Evolutionary conservation across 2,797 vertebrate genomes (phyloP).

Genomic region (Cyclura pinguis): DNA sequence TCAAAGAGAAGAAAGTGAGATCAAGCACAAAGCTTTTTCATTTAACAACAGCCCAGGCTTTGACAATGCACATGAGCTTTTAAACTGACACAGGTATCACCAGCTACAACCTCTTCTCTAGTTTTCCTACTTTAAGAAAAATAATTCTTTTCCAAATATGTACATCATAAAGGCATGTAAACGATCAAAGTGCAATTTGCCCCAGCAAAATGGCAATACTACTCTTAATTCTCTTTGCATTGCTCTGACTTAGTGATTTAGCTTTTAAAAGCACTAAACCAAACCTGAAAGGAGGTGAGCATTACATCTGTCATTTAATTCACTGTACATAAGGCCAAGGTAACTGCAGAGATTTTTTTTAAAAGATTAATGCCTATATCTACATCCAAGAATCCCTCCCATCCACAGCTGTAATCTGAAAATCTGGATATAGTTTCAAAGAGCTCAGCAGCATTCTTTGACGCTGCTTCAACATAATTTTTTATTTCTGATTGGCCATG

Average conservation of each 20-base stretch:
- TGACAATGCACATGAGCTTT: not conserved
- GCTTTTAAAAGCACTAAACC: slow-evolving; percentile 2
- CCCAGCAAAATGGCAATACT: not conserved
- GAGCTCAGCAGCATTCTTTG: not conserved
- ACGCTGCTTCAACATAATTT: not conserved
- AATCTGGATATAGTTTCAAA: not conserved
- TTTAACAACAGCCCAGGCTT: not conserved
- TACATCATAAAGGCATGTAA: not conserved
- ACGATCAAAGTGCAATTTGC: not conserved
- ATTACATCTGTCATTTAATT: not conserved
- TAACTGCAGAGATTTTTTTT: not conserved
- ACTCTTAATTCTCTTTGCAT: not conserved
- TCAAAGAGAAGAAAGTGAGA: not conserved
- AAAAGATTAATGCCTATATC: not conserved
- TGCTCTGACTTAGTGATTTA: not conserved
- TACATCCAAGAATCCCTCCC: too few relatives aligned
- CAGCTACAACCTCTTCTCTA: not conserved
- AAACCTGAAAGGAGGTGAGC: not conserved
- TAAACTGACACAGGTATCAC: not conserved
- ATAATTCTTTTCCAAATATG: not conserved
- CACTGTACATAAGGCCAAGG: not conserved
- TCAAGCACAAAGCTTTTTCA: not conserved
- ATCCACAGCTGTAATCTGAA: not conserved
- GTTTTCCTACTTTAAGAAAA: not conserved
- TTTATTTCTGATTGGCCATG: not conserved